Evolutionary conservation across 1,140 invertebrate species (phyloP).

Genomic region (Nephotettix cincticeps): DNA sequence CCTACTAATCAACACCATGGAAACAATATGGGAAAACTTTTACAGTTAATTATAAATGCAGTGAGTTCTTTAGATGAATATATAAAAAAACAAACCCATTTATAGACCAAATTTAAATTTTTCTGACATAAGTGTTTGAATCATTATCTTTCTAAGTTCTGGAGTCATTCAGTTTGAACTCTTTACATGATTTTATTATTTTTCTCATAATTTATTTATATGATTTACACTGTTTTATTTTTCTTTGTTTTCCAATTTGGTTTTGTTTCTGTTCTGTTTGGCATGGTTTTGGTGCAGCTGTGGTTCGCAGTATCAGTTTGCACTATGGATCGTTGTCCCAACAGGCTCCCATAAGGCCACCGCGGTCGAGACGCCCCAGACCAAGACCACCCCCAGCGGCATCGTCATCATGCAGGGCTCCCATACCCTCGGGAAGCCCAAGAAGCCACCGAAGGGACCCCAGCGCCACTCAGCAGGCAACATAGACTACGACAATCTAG

Average conservation of each 20-base stretch:
- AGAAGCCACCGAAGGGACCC: constrained; percentile 48
- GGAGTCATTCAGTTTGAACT: no score
- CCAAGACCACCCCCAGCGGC: constrained; percentile 42
- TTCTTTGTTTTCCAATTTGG: neutral
- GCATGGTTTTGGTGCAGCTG: neutral
- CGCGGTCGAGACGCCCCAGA: constrained; percentile 43
- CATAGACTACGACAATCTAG: constrained; percentile 77
- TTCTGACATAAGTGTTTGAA: no score
- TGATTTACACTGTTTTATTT: neutral
- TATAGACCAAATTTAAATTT: no score
- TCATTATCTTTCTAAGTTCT: no score
- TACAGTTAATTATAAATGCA: no score
- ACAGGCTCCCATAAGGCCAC: constrained; percentile 40
- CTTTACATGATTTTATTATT: no score
- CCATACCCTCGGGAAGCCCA: constrained; percentile 59
- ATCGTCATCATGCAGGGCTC: constrained; percentile 45
- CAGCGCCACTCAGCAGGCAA: constrained; percentile 88
- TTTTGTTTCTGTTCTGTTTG: constrained; percentile 22
- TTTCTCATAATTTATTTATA: neutral
- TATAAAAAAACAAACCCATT: no score
- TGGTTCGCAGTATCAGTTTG: neutral
- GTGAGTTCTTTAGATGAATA: no score
- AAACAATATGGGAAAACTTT: no score
- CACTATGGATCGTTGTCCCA: neutral
- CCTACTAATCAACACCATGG: no score